Evolutionary conservation across 2,888 invertebrate genomes (phyloP).

Genomic region (Habroteleia sp.): DNA sequence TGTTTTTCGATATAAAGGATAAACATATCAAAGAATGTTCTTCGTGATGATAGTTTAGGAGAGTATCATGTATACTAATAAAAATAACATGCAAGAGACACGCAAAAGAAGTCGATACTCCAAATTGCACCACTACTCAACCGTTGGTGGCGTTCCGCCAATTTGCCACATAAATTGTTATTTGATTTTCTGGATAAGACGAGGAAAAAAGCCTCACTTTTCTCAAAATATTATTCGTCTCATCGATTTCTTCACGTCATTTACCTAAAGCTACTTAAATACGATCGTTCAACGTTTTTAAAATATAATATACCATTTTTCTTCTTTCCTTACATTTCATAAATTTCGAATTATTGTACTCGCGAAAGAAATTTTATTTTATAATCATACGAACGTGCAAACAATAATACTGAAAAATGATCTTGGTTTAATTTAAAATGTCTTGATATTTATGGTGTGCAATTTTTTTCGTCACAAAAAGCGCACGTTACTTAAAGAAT

Average conservation of each 20-base stretch:
- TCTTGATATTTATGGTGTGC: conserved; percentile 11
- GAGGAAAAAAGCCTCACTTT: conserved; percentile 3
- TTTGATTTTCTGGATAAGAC: conserved; percentile 24
- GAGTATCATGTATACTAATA: conserved; percentile 12
- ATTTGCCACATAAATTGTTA: conserved; percentile 19
- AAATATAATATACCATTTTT: no score
- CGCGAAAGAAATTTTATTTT: no score
- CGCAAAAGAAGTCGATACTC: conserved; percentile 21
- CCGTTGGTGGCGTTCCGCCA: conserved; percentile 15
- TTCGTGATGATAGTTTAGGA: conserved; percentile 13
- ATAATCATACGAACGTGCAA: no score
- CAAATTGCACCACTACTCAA: conserved; percentile 14
- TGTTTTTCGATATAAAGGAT: not conserved
- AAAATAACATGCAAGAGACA: conserved; percentile 20
- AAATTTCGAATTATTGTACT: no score
- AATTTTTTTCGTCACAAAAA: conserved; percentile 1
- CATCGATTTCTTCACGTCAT: conserved; percentile 13
- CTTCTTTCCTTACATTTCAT: no score
- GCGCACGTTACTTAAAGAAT: conserved; percentile 7
- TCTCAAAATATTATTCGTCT: conserved; percentile 11
- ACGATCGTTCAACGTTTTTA: no score
- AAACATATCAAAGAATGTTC: conserved; percentile 1
- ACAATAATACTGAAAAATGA: no score
- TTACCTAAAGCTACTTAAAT: conserved; percentile 7
- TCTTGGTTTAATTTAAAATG: conserved; percentile 8